Evolutionary conservation across 2,888 invertebrate species (phyloP), one percentile per base, ranked within the genome.

Genomic region (Branchinecta sandiegonensis): DNA sequence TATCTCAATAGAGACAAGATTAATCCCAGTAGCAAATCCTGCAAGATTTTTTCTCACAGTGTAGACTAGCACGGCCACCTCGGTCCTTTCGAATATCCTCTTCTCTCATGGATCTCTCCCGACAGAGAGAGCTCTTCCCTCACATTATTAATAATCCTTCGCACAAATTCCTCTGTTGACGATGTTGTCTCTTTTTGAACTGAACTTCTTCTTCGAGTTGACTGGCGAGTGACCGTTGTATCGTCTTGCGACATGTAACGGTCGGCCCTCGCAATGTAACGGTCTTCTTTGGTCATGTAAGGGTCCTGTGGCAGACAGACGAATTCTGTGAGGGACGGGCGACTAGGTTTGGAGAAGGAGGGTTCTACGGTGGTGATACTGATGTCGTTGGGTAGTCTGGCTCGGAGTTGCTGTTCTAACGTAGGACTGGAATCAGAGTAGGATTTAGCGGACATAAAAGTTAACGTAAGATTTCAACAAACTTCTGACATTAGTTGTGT

Each of bases 71-170:
- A 37, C 37, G 37, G n/a, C 63, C 63, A 56, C 63, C 63, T n/a
- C n/a, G 63, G n/a, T 1, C 63, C 63, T 23, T 67, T 67, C 9
- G 48, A 48, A 50, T 67, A 67, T 14, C 67, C 67, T 47, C 67
- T 67, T 47, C 67, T 47, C 10, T 47, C 48, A 9, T 46, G 47
- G 23, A 47, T 67, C 48, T 67, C 67, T 23, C 67, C 67, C 10
- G 47, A 48, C 14, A 48, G 37, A 48, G 67, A 47, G 13, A 67
- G 48, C 14, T 67, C 67, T 47, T 37, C 47, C 17, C 67, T 47
- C 13, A 67, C 67, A 47, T 48, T 67, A 13, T 67, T 48, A 56
- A 67, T 67, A 14, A 67, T 67, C 48, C 67, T 47, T 13, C 48
- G 46, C 9, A 67, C 67, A 47, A 67, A 67, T 47, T 67, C 67